Evolutionary conservation across 2,113 vertebrate species (phyloP), one percentile per base, ranked within the genome.

Genomic region (Takifugu bimaculatus): DNA sequence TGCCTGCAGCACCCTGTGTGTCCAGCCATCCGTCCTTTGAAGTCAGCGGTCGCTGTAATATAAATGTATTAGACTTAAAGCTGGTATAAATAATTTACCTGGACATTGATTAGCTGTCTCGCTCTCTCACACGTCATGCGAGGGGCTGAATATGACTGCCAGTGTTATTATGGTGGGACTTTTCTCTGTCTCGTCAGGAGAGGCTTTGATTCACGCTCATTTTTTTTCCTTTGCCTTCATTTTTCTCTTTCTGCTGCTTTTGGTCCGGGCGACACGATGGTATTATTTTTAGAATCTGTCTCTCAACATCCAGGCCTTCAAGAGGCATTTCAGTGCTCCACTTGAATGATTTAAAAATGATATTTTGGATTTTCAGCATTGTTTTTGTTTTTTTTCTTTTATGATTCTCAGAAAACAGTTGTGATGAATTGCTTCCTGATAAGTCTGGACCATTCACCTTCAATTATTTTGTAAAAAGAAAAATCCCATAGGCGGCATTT

Each of bases 31-130:
- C 67, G 64, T 42, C 72, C 85, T 91, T 91, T 90, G 87, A 90
- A 89, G 83, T 89, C 81, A 63, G 84, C 75, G 74, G 85, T 82
- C 63, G 83, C 88, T 91, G 86, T 90, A 87, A 91, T 91, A 89
- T 91, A 89, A 91, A 90, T 85, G 86, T 87, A 88, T 91, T 90
- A 86, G 77, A 87, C 86, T 90, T 90, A 89, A 91, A 86, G 85
- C 84, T 62, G 75, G 79, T 70, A 90, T 92, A 86, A 92, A 92
- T 92, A 91, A 91, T 92, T 90, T 79, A 92, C 86, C 81, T 87
- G 84, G 77, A 85, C 83, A 91, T 91, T 88, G 90, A 92, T 91
- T 89, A 89, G 77, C 88, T 90, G 90, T 89, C 90, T 78, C 75
- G 74, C 79, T 87, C 69, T 82, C 85, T 89, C 89, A 87, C 85